phyloP scores from a whole-genome alignment of 2,888 invertebrate genomes.

The Smittia sp. region DNA sequence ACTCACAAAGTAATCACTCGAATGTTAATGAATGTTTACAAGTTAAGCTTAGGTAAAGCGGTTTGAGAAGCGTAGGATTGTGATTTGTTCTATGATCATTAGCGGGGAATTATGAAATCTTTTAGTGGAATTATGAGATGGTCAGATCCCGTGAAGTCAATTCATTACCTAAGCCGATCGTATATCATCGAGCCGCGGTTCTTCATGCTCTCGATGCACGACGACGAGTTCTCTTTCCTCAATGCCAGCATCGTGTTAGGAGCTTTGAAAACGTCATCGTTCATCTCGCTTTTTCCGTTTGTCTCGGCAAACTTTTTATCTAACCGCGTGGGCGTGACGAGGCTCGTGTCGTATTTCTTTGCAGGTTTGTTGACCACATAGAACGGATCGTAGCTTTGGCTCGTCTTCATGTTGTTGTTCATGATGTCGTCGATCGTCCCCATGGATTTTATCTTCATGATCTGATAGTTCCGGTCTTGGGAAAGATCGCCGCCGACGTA shows the following conservation, averaged over 20 bases:
- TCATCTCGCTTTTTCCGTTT: constrained; percentile 17
- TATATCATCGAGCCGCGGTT: constrained; percentile 30
- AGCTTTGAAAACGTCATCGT: constrained; percentile 34
- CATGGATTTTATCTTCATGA: constrained; percentile 52
- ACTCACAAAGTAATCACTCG: no score
- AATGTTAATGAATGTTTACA: no score
- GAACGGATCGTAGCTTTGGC: neutral
- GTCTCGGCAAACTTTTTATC: neutral
- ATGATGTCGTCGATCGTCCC: constrained; percentile 53
- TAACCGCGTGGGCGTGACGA: constrained; percentile 11
- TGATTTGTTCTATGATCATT: no score
- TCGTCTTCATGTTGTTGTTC: constrained; percentile 29
- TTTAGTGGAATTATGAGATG: no score
- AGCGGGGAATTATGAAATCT: neutral
- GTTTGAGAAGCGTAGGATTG: no score
- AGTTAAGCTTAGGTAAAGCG: no score
- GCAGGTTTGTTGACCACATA: neutral
- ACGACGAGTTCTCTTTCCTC: constrained; percentile 40
- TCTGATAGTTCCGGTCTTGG: constrained; percentile 44
- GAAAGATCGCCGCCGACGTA: constrained; percentile 50
- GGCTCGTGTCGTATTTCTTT: constrained; percentile 14
- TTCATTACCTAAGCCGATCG: constrained; percentile 37
- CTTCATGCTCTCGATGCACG: constrained; percentile 32
- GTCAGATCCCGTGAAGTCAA: neutral
- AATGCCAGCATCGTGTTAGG: constrained; percentile 26